A percentile compares a stretch with the other conserved stretches of the same genome.
phyloP scores from a whole-genome alignment of 2,888 invertebrate species.

The Norana najaformis region DNA sequence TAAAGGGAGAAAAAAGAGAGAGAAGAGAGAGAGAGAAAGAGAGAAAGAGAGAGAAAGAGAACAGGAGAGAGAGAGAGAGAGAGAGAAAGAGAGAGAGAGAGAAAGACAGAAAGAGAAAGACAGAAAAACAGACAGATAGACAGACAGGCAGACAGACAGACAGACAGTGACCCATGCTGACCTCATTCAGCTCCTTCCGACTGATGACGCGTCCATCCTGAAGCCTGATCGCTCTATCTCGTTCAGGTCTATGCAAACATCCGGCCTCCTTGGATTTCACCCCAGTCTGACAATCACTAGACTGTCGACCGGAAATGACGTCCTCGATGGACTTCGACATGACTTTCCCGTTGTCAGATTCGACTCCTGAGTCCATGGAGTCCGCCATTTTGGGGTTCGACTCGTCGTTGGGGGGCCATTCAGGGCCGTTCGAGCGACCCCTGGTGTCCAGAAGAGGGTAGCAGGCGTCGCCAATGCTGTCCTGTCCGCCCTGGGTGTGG shows the following conservation, averaged over 20 bases:
- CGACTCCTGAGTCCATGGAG: constrained; percentile 17
- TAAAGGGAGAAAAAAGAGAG: not conserved
- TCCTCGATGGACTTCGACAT: not conserved
- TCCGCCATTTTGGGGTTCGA: not conserved
- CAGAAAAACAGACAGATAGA: not conserved
- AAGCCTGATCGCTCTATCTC: constrained; percentile 7
- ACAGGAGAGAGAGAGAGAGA: not conserved
- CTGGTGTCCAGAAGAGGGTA: not conserved
- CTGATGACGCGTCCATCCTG: constrained; percentile 19
- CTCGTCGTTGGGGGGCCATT: not conserved
- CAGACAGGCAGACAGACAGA: not conserved
- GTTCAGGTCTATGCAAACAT: constrained; percentile 1
- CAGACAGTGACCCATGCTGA: not conserved
- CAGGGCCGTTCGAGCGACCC: not conserved
- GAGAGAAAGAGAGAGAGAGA: too few species aligned
- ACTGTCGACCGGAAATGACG: not conserved
- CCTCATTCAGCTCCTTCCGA: constrained; percentile 18
- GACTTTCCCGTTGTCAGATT: not conserved
- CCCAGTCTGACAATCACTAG: not conserved
- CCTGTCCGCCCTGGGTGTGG: not conserved
- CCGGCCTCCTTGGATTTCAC: not conserved
- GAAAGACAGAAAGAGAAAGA: not conserved
- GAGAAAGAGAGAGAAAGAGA: not conserved
- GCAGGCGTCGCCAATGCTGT: not conserved
- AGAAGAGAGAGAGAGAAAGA: not conserved